Base-by-base conservation (phyloP, 2,113 vertebrate genomes). In the Ellobius talpinus region DNA sequence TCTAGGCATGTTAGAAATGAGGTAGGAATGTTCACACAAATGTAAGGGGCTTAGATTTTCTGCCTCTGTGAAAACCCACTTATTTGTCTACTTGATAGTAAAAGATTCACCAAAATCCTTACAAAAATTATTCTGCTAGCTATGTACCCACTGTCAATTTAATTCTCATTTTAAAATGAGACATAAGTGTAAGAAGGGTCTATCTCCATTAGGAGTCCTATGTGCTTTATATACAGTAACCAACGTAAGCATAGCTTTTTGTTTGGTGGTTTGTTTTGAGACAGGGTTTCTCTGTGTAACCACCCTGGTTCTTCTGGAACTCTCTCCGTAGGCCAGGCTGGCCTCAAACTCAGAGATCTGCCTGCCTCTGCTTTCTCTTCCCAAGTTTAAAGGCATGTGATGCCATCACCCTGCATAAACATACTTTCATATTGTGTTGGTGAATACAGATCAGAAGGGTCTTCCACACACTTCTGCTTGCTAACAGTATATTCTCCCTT, bases 91-190 rank as follows among this genome's bases (percentile, higher is more conserved):
- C 70, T 45, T 66, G 88, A 93, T 17, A 87, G 82, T 52, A 96
- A 74, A 74, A 77, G 74, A 84, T 55, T 90, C 45, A 94, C 47
- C 24, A 24, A 77, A 86, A 90, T 79, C 55, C 58, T 70, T 70
- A 45, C 21, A 91, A 92, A 55, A 76, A 77, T 52, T 73, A 92
- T 26, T 90, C 42, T 77, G 74, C 65, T 31, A 31, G 65, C 29
- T 4, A 29, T 74, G n/a, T 23, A 91, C 10, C 63, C 65, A 66
- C 55, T 87, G 93, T 92, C 58, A n/a, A 89, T n/a, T 76, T 94
- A 82, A 85, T 23, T 96, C 55, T 85, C 29, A 61, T 55, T 91
- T 97, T 93, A 65, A 82, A 95, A 72, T 82, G 91, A 45, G 76
- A 88, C 36, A 36, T 39, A 95, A 84, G 4, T 78, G 0, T 76